Conservation (phyloP, 2,797 vertebrate species). For the Cheirogaleus major region DNA sequence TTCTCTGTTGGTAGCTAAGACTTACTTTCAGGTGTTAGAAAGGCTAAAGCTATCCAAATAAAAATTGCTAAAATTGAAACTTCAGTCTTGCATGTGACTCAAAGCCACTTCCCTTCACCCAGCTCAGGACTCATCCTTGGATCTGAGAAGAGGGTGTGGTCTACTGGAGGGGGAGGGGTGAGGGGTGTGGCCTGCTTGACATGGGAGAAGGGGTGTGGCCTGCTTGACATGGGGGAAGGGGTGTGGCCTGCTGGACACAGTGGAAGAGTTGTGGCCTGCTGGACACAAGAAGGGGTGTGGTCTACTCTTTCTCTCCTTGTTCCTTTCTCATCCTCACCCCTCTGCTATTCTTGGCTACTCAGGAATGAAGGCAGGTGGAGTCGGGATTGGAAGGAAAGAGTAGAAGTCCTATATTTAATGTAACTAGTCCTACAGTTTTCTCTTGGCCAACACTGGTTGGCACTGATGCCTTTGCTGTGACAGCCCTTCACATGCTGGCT, state of each 20-base stretch:
- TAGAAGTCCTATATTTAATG: neutral
- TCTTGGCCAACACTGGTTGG: neutral
- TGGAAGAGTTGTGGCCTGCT: too few species aligned
- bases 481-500: neutral
- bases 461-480: neutral
- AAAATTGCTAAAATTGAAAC: neutral
- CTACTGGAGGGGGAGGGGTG: neutral
- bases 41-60: neutral
- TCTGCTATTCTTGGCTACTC: neutral
- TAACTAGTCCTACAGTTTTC: neutral
- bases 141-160: neutral
- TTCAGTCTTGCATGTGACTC: neutral
- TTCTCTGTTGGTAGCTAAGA: neutral
- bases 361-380: neutral
- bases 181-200: neutral
- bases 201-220: neutral
- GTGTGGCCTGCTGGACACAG: neutral
- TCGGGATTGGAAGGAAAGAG: neutral
- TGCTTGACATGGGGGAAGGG: neutral
- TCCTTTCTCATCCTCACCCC: neutral
- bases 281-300: accelerated
- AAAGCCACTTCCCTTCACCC: neutral
- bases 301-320: neutral
- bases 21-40: neutral
- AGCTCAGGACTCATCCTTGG: neutral